Percentiles rank a stretch among this genome's conserved stretches.
Evolutionary conservation across 2,113 vertebrate genomes (phyloP).

Genomic region (Sclerurus mexicanus): DNA sequence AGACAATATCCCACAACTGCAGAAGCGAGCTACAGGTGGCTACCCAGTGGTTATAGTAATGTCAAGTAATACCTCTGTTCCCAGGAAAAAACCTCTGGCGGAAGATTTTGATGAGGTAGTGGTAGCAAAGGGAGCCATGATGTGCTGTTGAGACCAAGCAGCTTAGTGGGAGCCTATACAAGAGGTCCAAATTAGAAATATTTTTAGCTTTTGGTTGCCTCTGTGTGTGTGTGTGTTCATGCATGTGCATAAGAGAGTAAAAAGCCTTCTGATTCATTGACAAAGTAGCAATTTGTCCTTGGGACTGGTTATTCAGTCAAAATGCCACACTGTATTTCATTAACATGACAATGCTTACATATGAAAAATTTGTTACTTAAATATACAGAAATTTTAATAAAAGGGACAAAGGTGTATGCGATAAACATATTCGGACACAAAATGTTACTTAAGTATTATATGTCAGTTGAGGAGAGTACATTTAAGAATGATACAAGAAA

Average conservation of each 20-base stretch:
- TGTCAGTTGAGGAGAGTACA: neutral
- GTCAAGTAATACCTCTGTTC: neutral
- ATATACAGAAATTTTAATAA: neutral
- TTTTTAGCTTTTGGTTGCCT: neutral
- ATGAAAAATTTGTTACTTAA: neutral
- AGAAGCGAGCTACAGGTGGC: neutral
- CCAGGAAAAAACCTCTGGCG: neutral
- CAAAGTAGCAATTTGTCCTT: neutral
- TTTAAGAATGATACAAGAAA: neutral
- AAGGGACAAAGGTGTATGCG: rapidly evolving
- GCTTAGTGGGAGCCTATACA: neutral
- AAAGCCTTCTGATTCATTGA: neutral
- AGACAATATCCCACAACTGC: neutral
- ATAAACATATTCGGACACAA: neutral
- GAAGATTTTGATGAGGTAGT: neutral
- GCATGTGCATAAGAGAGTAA: neutral
- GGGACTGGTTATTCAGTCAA: neutral
- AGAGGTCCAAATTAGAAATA: neutral
- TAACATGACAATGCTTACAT: neutral
- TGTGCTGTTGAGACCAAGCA: neutral
- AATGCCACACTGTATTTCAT: neutral
- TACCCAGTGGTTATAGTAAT: neutral
- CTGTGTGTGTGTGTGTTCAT: neutral
- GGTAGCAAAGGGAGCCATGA: neutral
- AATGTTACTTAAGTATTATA: neutral